phyloP scores from a whole-genome alignment of 2,888 invertebrate genomes.

The Heteromurus nitidus region DNA sequence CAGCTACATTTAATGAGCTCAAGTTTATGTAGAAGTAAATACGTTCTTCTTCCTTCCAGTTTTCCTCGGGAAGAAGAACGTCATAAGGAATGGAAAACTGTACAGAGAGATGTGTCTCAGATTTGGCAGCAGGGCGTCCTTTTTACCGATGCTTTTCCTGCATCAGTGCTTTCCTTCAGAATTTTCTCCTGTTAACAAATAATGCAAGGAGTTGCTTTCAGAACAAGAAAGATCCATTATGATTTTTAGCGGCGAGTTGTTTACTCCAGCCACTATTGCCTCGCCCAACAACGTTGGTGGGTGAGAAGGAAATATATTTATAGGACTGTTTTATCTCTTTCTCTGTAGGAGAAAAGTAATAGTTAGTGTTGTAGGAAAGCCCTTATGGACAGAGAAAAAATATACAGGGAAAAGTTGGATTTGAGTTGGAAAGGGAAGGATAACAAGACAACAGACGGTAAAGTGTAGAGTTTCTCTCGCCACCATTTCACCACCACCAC shows the following conservation, averaged over 20 bases:
- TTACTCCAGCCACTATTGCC: slow-evolving; percentile 42
- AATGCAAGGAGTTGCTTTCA: slow-evolving; percentile 17
- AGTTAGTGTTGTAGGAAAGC: slow-evolving; percentile 52
- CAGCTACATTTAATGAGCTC: too few relatives aligned
- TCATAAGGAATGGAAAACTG: too few relatives aligned
- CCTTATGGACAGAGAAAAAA: slow-evolving; percentile 19
- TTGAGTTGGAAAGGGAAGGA: neutral
- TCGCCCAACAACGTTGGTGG: neutral
- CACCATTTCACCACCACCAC: slow-evolving; percentile 15
- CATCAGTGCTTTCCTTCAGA: neutral
- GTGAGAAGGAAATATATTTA: neutral
- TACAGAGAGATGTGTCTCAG: too few relatives aligned
- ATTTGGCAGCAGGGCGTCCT: too few relatives aligned
- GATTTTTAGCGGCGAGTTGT: slow-evolving; percentile 41
- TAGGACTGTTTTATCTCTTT: slow-evolving; percentile 13
- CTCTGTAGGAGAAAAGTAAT: slow-evolving; percentile 48
- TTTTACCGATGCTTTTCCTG: too few relatives aligned
- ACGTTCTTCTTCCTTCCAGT: too few relatives aligned
- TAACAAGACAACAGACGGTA: slow-evolving; percentile 22
- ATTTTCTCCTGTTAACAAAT: neutral
- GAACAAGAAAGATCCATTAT: slow-evolving; percentile 63
- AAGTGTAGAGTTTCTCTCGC: slow-evolving; percentile 38
- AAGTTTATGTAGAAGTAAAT: too few relatives aligned
- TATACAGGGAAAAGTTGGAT: neutral
- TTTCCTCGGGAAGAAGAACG: too few relatives aligned